Percentiles rank a stretch among this genome's conserved stretches.
Conservation (phyloP, 2,113 vertebrate genomes). For the Aramus guarauna region DNA sequence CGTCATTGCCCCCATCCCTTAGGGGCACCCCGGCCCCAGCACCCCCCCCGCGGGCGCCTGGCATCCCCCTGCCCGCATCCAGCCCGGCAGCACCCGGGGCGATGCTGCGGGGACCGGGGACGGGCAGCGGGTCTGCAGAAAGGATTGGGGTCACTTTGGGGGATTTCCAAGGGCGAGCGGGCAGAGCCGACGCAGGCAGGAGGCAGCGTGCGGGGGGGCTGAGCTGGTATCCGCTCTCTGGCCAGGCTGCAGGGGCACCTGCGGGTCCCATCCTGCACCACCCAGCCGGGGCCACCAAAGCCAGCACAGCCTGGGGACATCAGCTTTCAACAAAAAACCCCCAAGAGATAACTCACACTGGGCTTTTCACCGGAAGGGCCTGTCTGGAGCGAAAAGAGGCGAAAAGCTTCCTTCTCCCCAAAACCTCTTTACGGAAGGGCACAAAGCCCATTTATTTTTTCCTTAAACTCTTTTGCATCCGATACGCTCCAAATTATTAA, state of each 20-base stretch:
- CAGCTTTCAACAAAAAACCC: neutral
- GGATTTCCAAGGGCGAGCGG: fast-evolving
- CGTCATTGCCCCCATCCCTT: neutral
- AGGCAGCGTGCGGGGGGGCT: neutral
- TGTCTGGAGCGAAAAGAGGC: neutral
- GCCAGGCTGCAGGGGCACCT: neutral
- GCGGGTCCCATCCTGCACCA: neutral
- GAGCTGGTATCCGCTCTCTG: neutral
- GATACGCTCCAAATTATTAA: neutral
- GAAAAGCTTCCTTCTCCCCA: neutral
- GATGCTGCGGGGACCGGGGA: neutral
- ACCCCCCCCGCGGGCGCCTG: fast-evolving
- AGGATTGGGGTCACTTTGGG: neutral
- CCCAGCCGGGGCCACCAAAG: neutral
- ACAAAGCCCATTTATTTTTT: neutral
- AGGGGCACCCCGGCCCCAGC: neutral
- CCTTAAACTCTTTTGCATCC: neutral
- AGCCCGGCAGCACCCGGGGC: neutral
- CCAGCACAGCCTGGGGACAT: neutral
- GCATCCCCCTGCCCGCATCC: neutral
- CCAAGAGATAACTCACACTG: neutral
- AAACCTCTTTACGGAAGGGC: neutral
- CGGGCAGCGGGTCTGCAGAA: fast-evolving
- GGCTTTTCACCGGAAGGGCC: neutral
- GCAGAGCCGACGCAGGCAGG: neutral